Evolutionary conservation across 35 echinoderm and acorn worm genomes (phyloP).

Genomic region (Heliocidaris erythrogramma): DNA sequence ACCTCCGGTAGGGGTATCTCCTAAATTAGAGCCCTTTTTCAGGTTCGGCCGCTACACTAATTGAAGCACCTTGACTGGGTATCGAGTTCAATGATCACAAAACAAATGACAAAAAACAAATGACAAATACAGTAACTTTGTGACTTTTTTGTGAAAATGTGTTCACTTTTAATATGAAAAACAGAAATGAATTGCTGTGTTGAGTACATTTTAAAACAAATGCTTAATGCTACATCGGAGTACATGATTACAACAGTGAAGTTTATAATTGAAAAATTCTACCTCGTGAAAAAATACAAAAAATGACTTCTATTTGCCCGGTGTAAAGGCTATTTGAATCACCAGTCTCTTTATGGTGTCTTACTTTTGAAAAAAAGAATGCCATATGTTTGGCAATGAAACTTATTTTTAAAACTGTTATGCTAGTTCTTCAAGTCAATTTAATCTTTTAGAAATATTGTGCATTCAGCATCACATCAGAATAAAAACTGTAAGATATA

Average conservation of each 20-base stretch:
- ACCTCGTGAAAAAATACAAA: neutral
- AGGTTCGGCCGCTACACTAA: too few species aligned
- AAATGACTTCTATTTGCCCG: neutral
- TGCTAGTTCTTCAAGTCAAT: neutral
- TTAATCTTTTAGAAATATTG: too few species aligned
- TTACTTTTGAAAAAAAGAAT: neutral
- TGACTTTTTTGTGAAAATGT: neutral
- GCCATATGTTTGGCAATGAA: neutral
- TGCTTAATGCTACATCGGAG: neutral
- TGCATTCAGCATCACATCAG: too few species aligned
- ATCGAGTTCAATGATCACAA: too few species aligned
- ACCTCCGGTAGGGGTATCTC: too few species aligned
- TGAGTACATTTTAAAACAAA: neutral
- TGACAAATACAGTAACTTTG: neutral
- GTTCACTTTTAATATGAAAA: neutral
- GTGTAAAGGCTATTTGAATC: neutral
- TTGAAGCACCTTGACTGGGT: too few species aligned
- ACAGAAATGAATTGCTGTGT: conserved; percentile 17
- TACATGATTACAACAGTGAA: neutral
- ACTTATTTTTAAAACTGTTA: neutral
- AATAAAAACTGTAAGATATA: too few species aligned
- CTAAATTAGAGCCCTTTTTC: too few species aligned
- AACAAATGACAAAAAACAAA: too few species aligned
- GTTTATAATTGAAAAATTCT: neutral
- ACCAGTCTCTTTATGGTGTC: too few species aligned